A percentile compares a stretch with the other conserved stretches of the same genome.
These are phyloP conservation scores for Entomyzon cyanotis DNA, from an alignment of 2,113 vertebrate genomes.

Conservation along the genomic window DNA sequence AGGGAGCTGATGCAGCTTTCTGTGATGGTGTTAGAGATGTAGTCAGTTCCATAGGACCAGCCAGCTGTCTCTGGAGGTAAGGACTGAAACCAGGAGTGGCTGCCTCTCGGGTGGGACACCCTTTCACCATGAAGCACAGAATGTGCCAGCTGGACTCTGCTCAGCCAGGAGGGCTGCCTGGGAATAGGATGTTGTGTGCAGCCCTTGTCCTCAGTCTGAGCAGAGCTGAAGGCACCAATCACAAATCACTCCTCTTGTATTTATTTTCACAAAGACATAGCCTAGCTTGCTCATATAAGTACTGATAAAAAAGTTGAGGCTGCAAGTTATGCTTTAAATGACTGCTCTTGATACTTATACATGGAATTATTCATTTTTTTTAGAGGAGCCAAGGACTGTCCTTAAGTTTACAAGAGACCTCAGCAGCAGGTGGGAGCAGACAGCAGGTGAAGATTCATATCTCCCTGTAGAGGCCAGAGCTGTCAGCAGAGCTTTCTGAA, in stretches of 20 bases:
- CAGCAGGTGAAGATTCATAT: constrained; percentile 58
- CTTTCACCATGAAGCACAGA: accelerated
- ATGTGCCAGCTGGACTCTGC: not conserved
- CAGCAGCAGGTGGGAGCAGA: constrained; percentile 44
- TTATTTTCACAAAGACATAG: constrained; percentile 36
- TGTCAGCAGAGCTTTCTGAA: constrained; percentile 31
- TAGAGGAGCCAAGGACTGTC: not conserved
- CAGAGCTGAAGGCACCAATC: constrained; percentile 14
- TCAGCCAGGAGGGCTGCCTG: not conserved
- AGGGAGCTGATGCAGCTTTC: constrained; percentile 14
- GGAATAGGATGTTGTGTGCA: not conserved
- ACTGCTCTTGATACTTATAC: not conserved
- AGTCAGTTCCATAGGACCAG: not conserved
- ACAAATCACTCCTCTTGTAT: constrained; percentile 26
- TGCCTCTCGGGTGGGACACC: not conserved
- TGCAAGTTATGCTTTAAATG: not conserved
- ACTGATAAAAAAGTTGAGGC: not conserved
- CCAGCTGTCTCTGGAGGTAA: not conserved
- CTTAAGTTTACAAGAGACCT: not conserved
- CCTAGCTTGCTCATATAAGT: not conserved
- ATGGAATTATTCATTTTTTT: not conserved
- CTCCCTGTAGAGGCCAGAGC: constrained; percentile 8
- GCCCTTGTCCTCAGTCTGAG: not conserved
- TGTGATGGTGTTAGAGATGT: not conserved
- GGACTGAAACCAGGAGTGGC: not conserved